phyloP scores from a whole-genome alignment of 37 sponge, comb jelly and placozoan species.

The Halisarca cf. caerulea region DNA sequence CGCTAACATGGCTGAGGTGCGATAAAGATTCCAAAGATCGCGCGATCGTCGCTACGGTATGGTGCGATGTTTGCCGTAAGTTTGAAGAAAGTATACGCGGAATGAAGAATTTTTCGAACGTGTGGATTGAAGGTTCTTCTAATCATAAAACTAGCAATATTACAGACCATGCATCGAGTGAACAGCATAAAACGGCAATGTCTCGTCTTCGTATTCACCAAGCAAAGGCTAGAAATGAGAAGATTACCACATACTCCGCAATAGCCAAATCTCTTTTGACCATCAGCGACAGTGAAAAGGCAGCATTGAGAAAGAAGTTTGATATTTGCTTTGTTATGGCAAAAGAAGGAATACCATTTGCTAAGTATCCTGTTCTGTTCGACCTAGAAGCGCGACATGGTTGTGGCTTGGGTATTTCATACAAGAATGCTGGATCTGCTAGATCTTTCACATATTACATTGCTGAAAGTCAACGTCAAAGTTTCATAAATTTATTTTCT shows the following conservation, averaged over 20 bases:
- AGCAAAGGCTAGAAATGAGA: slow-evolving; percentile 28
- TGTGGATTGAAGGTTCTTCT: slow-evolving; percentile 51
- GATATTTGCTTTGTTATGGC: slow-evolving; percentile 60
- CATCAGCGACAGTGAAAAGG: slow-evolving; percentile 42
- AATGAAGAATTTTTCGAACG: slow-evolving; percentile 46
- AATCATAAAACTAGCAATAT: slow-evolving; percentile 45
- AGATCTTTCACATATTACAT: slow-evolving; percentile 57
- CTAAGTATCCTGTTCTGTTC: slow-evolving; percentile 46
- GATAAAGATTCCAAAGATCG: slow-evolving; percentile 5
- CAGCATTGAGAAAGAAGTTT: slow-evolving; percentile 41
- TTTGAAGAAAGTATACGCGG: slow-evolving; percentile 30
- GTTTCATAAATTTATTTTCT: slow-evolving; percentile 24
- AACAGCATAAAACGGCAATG: slow-evolving; percentile 59
- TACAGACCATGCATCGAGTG: slow-evolving; percentile 44
- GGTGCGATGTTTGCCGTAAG: slow-evolving; percentile 41
- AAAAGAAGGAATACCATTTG: slow-evolving; percentile 36
- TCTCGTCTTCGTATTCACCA: slow-evolving; percentile 36
- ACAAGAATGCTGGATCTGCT: slow-evolving; percentile 43
- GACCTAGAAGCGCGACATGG: slow-evolving; percentile 54
- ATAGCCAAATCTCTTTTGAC: slow-evolving; percentile 45
- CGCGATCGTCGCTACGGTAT: slow-evolving; percentile 27
- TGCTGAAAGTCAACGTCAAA: slow-evolving; percentile 47
- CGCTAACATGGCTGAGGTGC: slow-evolving; percentile 57
- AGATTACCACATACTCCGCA: slow-evolving; percentile 42
- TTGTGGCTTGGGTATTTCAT: slow-evolving; percentile 47